phyloP scores from a whole-genome alignment of 1,140 invertebrate genomes.

The Geopemphigus sp. region DNA sequence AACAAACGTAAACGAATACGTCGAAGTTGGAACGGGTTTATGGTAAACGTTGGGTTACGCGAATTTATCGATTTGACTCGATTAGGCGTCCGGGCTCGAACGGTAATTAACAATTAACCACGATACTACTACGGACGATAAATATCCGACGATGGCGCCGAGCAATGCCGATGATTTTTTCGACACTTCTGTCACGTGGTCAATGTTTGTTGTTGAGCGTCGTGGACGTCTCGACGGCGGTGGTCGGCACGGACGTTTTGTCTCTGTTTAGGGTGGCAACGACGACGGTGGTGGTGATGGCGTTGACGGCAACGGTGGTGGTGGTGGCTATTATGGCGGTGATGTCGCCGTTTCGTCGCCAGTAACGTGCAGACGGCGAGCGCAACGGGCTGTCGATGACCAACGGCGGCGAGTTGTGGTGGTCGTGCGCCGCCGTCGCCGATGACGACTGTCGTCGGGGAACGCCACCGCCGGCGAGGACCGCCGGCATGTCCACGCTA shows the following conservation, averaged over 20 bases:
- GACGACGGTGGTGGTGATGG: slow-evolving; percentile 55
- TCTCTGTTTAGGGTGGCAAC: slow-evolving; percentile 50
- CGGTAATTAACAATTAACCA: too few relatives aligned
- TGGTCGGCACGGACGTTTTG: background rate
- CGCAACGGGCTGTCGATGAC: slow-evolving; percentile 11
- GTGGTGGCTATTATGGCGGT: slow-evolving; percentile 53
- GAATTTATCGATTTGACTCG: too few relatives aligned
- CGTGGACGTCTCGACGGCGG: slow-evolving; percentile 55
- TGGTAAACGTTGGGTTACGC: too few relatives aligned
- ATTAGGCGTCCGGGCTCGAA: too few relatives aligned
- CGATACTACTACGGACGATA: too few relatives aligned
- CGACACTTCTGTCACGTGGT: too few relatives aligned
- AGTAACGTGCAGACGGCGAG: slow-evolving; percentile 11
- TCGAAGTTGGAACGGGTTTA: too few relatives aligned
- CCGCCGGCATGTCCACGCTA: slow-evolving; percentile 33
- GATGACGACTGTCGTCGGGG: background rate
- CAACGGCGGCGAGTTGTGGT: slow-evolving; percentile 20
- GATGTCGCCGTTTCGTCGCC: slow-evolving; percentile 53
- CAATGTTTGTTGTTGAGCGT: slow-evolving; percentile 57
- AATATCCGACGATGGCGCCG: too few relatives aligned
- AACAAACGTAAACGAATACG: too few relatives aligned
- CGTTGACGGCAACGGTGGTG: slow-evolving; percentile 27
- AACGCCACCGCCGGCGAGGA: slow-evolving; percentile 11
- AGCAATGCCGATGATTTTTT: too few relatives aligned
- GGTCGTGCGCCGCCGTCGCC: background rate